Evolutionary conservation across 1,140 invertebrate species (phyloP).

Genomic region (Adelges cooleyi): DNA sequence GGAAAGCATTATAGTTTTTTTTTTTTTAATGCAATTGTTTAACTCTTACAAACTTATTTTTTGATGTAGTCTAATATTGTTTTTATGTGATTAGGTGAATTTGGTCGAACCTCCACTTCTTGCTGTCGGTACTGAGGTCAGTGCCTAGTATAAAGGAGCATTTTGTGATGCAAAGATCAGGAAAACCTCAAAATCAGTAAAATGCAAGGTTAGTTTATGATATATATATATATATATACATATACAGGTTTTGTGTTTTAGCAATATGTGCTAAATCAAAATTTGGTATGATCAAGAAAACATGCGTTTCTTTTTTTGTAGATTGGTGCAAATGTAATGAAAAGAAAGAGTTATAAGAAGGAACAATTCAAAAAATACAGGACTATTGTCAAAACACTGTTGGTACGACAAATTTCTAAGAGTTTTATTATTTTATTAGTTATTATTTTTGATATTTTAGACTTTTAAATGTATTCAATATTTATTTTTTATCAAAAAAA

Average conservation of each 20-base stretch:
- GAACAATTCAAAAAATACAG: constrained; percentile 87
- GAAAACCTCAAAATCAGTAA: constrained; percentile 84
- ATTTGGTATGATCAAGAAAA: too few species aligned
- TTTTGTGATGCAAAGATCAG: constrained; percentile 99
- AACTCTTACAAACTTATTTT: too few species aligned
- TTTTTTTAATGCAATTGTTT: too few species aligned
- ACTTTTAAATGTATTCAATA: too few species aligned
- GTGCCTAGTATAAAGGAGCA: constrained; percentile 98
- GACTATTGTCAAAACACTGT: constrained; percentile 97
- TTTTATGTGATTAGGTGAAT: background rate
- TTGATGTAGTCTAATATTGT: too few species aligned
- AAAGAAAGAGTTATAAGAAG: constrained; percentile 75
- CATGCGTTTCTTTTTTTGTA: too few species aligned
- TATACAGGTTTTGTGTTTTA: constrained; percentile 29
- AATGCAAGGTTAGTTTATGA: constrained; percentile 68
- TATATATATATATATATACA: too few species aligned
- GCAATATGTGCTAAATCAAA: too few species aligned
- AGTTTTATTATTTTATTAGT: too few species aligned
- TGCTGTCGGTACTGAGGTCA: constrained; percentile 93
- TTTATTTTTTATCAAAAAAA: too few species aligned
- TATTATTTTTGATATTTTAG: too few species aligned
- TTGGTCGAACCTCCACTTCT: constrained; percentile 83
- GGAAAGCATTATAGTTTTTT: too few species aligned
- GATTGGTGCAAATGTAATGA: constrained; percentile 64
- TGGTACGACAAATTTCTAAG: constrained; percentile 63